phyloP scores from a whole-genome alignment of 1,140 invertebrate species.

The Drosophila watanabei region DNA sequence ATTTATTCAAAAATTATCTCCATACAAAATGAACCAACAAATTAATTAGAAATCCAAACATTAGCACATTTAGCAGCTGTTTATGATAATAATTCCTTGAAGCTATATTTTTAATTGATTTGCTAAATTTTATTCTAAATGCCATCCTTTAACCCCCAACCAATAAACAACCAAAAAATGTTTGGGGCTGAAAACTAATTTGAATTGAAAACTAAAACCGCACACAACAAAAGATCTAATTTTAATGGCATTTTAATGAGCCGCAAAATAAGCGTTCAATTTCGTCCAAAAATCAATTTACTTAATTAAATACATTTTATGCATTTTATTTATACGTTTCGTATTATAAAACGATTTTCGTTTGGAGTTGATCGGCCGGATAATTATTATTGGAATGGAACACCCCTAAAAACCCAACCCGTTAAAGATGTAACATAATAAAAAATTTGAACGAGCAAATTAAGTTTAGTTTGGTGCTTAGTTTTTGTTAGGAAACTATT shows the following conservation, averaged over 20 bases:
- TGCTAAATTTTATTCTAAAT: background rate
- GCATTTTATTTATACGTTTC: constrained; percentile 46
- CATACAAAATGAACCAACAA: background rate
- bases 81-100: background rate
- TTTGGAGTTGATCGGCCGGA: constrained; percentile 33
- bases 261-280: constrained; percentile 65
- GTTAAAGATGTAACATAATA: constrained; percentile 23
- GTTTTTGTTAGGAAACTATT: constrained; percentile 1
- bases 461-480: constrained; percentile 7
- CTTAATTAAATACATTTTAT: constrained; percentile 59
- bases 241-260: constrained; percentile 81
- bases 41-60: constrained; percentile 4
- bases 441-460: constrained; percentile 47
- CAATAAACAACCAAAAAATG: background rate
- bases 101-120: constrained; percentile 28
- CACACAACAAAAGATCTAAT: constrained; percentile 35
- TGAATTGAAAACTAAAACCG: constrained; percentile 51
- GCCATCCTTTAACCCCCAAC: constrained; percentile 6
- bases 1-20: background rate
- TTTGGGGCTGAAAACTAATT: constrained; percentile 16
- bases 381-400: constrained; percentile 49
- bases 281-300: constrained; percentile 68
- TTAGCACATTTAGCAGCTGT: background rate
- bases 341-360: constrained; percentile 57
- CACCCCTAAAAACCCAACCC: background rate